Base-by-base conservation (phyloP, 2,888 invertebrate species). In the Eupithecia insigniata region DNA sequence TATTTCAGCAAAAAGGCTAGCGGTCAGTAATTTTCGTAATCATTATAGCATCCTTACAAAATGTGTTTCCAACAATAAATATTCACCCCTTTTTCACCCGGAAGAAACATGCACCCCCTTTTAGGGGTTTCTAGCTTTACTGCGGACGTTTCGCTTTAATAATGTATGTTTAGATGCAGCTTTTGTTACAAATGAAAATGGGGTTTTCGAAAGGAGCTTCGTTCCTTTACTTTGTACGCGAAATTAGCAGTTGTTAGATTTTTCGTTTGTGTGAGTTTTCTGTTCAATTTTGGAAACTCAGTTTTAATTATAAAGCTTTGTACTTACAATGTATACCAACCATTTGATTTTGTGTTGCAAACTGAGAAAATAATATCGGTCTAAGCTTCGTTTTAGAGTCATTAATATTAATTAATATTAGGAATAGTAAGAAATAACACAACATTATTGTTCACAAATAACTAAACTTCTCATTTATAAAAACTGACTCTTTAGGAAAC, bases 51-150 rank as follows among this genome's bases (percentile, higher is more conserved):
- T 67, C 65, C 30, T 60, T 30, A 60, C 28, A 12, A 30, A 30
- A 60, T 71, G n/a, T 18, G 39, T 26, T 64, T 46, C 18, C 30
- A 60, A 60, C 60, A 60, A 30, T 60, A 30, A 60, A 60, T 30
- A 60, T 30, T 60, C 30, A 28, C 60, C 72, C 70, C 62, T 68
- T 72, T 36, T 73, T 71, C 67, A 73, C 69, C 66, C 76, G 84
- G 84, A 85, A 81, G 67, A 76, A 74, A 84, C 60, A 67, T 82
- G 76, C 73, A 43, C 68, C 55, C 65, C 71, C 58, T 69, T 71
- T 66, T 30, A 62, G 66, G 67, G 66, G 71, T 55, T 62, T 69
- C 55, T 26, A 55, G 74, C 66, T 74, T 73, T 73, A 62, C 69
- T 65, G 69, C 68, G 68, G 65, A 68, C 43, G 62, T 36, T 70